Base-by-base conservation (phyloP, 1,140 invertebrate species). In the Anoplophora glabripennis region DNA sequence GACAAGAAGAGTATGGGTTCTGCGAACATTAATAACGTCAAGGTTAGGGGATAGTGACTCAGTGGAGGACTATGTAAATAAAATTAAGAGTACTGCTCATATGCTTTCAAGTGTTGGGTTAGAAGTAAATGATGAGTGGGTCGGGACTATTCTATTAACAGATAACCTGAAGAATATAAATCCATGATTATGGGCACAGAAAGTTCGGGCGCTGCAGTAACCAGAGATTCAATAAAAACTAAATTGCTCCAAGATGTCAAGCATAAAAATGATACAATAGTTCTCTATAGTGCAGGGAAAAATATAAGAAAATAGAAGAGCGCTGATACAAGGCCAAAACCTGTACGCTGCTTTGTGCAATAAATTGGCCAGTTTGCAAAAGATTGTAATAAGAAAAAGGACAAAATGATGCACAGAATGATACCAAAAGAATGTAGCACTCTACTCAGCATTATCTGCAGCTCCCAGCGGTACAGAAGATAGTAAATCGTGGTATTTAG, bases 151-250 rank as follows among this genome's bases (percentile, higher is more conserved):
- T 2, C 64, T 77, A 57, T 52, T 77, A 18, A 66, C 70, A 9
- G 72, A 11, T 57, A 77, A 51, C 71, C 72, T 1, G 71, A 75
- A 10, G 53, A 69, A 9, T 77, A 73, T 65, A 61, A 71, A 45
- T 69, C 75, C 0, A 77, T 77, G 76, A 77, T 78, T 11, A 78
- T 77, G 73, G 72, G 64, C 0, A 52, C 76, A 36, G 73, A 77
- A 40, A 61, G 53, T 36, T 61, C 53, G 10, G 53, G 42, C 3
- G 18, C 51, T 17, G 41, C 37, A 21, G 54, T 53, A 17, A 59
- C 46, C 17, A 42, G 17, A 17, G 54, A 56, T 55, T 48, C 47
- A 14, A 61, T 56, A 41, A 61, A 58, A 46, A 56, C 42, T 18
- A 64, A 63, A 48, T 38, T 66, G 10, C 36, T 62, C 40, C 64